These are phyloP conservation scores for Lepidocyrtoides sp. DNA, from an alignment of 2,888 invertebrate genomes.

Conservation along the genomic window DNA sequence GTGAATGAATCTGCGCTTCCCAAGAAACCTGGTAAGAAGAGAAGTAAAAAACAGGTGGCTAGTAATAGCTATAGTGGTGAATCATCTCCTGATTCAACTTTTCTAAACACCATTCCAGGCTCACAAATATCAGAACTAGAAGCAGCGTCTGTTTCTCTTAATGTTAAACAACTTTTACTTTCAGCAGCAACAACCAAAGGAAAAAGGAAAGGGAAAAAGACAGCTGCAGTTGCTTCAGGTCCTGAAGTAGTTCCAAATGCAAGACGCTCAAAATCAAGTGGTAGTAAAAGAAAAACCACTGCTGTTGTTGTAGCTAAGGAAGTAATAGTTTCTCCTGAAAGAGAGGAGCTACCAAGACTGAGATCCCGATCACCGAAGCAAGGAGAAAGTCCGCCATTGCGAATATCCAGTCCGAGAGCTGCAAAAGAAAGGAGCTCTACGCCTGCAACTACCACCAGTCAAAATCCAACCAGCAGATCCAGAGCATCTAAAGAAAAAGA, in stretches of 20 bases:
- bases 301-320: conserved; percentile 3
- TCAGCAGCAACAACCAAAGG: neutral
- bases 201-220: conserved; percentile 44
- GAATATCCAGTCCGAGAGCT: conserved; percentile 74
- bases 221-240: neutral
- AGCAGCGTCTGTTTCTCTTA: conserved; percentile 37
- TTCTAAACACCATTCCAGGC: neutral
- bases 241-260: neutral
- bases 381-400: conserved; percentile 66
- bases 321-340: conserved; percentile 46
- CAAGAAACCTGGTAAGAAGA: neutral
- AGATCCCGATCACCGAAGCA: conserved; percentile 69
- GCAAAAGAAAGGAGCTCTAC: conserved; percentile 74
- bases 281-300: neutral
- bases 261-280: neutral
- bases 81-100: conserved; percentile 39
- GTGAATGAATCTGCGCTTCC: neutral
- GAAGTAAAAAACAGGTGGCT: neutral
- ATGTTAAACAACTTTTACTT: conserved; percentile 11
- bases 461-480: neutral
- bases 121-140: conserved; percentile 44
- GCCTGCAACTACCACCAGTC: conserved; percentile 16
- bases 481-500: conserved; percentile 60
- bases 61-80: neutral
- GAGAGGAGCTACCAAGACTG: conserved; percentile 45